Evolutionary conservation across 2,888 invertebrate species (phyloP), one percentile per base, ranked within the genome.

Genomic region (Cancer borealis): DNA sequence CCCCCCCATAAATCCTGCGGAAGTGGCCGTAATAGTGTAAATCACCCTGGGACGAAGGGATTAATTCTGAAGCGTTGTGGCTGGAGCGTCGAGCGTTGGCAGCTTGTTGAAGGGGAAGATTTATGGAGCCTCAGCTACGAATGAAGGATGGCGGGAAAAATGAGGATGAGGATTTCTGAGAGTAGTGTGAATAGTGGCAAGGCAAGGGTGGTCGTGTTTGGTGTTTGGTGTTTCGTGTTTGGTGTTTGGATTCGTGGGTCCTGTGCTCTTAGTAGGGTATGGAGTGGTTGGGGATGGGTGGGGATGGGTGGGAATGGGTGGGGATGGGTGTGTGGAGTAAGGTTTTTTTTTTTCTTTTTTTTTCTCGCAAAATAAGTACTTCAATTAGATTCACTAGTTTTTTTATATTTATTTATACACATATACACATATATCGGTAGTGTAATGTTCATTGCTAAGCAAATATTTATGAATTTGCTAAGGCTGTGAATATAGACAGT

Each of bases 1-100:
- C 39, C 39, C 39, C 39, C 39, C 84, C 30, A 84, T 84, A 84
- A 84, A 84, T 84, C 84, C 14, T 84, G 84, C 30, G 84, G 84
- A 84, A 39, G 84, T 84, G 84, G 84, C 39, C 84, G 39, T 84
- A 84, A 84, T 84, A 39, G 84, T 84, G 84, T 84, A 84, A 84
- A 84, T 84, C 84, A 84, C 84, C 39, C 84, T 14, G 30, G 84
- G 84, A 84, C 39, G 84, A 3, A 14, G 30, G 84, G 84, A 84
- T 84, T 84, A 84, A 84, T 84, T 84, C 84, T 84, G 84, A 39
- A 30, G 84, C 39, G 84, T 30, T 84, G 84, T 84, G 84, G 84
- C 26, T 39, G 1, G 17, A 12, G 84, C 39, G 84, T 84, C 84
- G 84, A 39, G 84, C 39, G 84, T 8, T 84, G 84, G 84, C 84